Percentiles rank a stretch among this genome's conserved stretches.
Evolutionary conservation across 1,140 invertebrate species (phyloP).

Genomic region (Sycobia sp.): DNA sequence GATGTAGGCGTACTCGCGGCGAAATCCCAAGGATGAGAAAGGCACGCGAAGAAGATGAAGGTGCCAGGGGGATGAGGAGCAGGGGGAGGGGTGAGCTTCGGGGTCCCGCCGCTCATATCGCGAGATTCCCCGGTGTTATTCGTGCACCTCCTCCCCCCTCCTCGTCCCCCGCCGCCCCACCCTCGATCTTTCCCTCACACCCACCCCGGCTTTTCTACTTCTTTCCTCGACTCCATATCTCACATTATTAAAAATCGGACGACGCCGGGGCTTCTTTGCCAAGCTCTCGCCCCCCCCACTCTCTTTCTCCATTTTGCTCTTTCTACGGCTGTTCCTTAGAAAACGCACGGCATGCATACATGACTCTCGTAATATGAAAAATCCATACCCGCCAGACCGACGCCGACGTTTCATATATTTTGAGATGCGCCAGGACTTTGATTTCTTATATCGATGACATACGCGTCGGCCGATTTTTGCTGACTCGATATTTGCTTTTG

Average conservation of each 20-base stretch:
- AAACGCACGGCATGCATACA: constrained; percentile 20
- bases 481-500: constrained; percentile 16
- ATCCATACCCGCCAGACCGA: not conserved
- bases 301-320: not conserved
- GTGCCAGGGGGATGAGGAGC: constrained; percentile 1
- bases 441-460: constrained; percentile 18
- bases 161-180: no score
- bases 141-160: no score
- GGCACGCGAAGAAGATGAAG: constrained; percentile 4
- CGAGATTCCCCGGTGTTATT: constrained; percentile 6
- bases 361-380: constrained; percentile 29
- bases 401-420: constrained; percentile 20
- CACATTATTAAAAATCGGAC: constrained; percentile 37
- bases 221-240: constrained; percentile 23
- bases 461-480: not conserved
- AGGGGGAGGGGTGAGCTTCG: no score
- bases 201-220: not conserved
- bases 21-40: not conserved
- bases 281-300: not conserved
- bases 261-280: not conserved
- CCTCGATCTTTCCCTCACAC: not conserved
- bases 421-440: constrained; percentile 2
- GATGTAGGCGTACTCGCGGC: not conserved
- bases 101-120: constrained; percentile 15
- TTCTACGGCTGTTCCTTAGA: constrained; percentile 6